Evolutionary conservation across 2,797 vertebrate genomes (phyloP).

Genomic region (Cichlasoma orientale): DNA sequence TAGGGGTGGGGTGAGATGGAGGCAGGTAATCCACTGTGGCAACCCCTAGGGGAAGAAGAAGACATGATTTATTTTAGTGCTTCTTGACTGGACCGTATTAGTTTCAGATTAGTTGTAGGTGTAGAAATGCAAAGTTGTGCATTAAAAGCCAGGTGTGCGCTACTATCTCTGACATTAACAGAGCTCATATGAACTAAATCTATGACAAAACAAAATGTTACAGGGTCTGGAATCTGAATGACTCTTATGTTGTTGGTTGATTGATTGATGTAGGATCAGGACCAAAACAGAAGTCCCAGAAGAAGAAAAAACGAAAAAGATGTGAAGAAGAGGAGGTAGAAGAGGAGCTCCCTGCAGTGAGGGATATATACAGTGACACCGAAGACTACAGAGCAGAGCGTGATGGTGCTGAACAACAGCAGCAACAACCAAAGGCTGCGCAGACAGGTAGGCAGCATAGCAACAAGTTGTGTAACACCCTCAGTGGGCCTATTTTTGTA

Average conservation of each 20-base stretch:
- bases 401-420: not conserved
- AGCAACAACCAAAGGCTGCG: not conserved
- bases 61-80: not conserved
- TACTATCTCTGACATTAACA: not conserved
- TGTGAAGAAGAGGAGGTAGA: slow-evolving; percentile 35
- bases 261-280: slow-evolving; percentile 56
- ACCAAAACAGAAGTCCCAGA: slow-evolving; percentile 52
- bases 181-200: not conserved
- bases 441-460: slow-evolving; percentile 29
- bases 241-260: not conserved
- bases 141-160: not conserved
- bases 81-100: not conserved
- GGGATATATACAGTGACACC: not conserved
- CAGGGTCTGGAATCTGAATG: not conserved
- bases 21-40: no score
- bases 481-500: not conserved
- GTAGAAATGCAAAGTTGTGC: not conserved
- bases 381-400: not conserved
- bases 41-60: no score
- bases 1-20: not conserved
- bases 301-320: slow-evolving; percentile 57
- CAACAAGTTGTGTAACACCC: not conserved
- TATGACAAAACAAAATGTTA: not conserved
- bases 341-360: not conserved
- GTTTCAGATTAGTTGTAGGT: not conserved